Percentiles rank a stretch among this genome's conserved stretches.
Conservation (phyloP, 2,888 invertebrate species). For the Philaethria dido region DNA sequence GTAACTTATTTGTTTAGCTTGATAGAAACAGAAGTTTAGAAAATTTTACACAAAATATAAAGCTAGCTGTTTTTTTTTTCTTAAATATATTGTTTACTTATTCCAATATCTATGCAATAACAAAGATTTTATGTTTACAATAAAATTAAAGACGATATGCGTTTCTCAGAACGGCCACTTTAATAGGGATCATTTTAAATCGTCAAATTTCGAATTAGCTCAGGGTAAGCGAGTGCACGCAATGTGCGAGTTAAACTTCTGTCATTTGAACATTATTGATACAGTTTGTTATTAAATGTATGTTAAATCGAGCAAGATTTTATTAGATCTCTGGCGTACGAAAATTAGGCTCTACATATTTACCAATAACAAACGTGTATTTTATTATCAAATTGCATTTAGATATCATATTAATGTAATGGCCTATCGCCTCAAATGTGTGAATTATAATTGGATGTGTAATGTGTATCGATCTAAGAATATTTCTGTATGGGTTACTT, state of each 20-base stretch:
- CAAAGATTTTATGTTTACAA: conserved; percentile 26
- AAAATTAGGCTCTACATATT: neutral
- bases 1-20: too few relatives aligned
- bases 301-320: conserved; percentile 36
- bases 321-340: conserved; percentile 4
- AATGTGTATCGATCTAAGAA: neutral
- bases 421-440: neutral
- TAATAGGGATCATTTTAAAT: conserved; percentile 43
- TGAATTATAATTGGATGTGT: neutral
- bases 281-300: conserved; percentile 38
- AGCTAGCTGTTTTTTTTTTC: neutral
- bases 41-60: too few relatives aligned
- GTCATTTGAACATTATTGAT: conserved; percentile 44
- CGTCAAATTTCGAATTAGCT: conserved; percentile 42
- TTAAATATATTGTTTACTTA: too few relatives aligned
- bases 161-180: conserved; percentile 40
- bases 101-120: conserved; percentile 3
- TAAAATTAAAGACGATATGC: conserved; percentile 36
- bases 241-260: conserved; percentile 53
- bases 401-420: neutral
- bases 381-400: neutral
- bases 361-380: neutral
- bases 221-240: conserved; percentile 55
- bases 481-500: neutral
- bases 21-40: too few relatives aligned